Percentiles rank a stretch among this genome's conserved stretches.
These are phyloP conservation scores for Cyanistes caeruleus DNA, from an alignment of 2,113 vertebrate species.

Conservation along the genomic window DNA sequence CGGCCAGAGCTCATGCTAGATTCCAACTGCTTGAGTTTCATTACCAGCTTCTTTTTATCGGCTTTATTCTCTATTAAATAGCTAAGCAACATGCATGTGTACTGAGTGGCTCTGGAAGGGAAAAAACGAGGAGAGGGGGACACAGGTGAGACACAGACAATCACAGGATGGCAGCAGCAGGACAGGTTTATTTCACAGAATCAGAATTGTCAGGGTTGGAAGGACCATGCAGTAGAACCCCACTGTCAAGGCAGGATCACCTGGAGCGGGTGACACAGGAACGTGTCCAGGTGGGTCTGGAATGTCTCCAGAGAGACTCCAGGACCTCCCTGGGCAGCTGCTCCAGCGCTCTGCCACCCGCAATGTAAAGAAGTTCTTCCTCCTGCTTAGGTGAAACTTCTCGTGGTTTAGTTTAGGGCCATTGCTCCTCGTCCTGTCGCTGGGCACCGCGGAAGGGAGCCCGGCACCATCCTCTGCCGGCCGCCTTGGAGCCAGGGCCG, in stretches of 20 bases:
- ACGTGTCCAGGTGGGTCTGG: neutral
- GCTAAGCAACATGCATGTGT: constrained; percentile 87
- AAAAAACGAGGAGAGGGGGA: constrained; percentile 55
- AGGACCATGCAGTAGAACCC: neutral
- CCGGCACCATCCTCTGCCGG: no score
- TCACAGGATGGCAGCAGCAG: neutral
- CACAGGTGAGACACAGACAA: constrained; percentile 23
- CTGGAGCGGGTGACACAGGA: neutral
- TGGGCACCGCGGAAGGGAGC: neutral
- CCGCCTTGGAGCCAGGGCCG: neutral
- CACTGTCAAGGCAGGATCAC: neutral
- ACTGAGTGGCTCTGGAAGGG: constrained; percentile 90
- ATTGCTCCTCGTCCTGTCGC: neutral
- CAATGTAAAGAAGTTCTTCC: neutral
- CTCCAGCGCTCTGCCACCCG: neutral
- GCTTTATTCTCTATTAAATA: constrained; percentile 84
- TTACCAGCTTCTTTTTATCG: constrained; percentile 77
- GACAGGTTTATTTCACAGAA: neutral
- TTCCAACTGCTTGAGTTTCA: constrained; percentile 88
- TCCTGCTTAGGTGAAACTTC: neutral
- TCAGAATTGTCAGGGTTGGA: neutral
- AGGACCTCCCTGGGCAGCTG: neutral
- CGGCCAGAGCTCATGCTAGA: constrained; percentile 89
- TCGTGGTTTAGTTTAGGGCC: neutral
- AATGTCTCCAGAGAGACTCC: neutral